A percentile compares a stretch with the other conserved stretches of the same genome.
phyloP scores from a whole-genome alignment of 2,113 vertebrate species.

The Leucopternis melanops region DNA sequence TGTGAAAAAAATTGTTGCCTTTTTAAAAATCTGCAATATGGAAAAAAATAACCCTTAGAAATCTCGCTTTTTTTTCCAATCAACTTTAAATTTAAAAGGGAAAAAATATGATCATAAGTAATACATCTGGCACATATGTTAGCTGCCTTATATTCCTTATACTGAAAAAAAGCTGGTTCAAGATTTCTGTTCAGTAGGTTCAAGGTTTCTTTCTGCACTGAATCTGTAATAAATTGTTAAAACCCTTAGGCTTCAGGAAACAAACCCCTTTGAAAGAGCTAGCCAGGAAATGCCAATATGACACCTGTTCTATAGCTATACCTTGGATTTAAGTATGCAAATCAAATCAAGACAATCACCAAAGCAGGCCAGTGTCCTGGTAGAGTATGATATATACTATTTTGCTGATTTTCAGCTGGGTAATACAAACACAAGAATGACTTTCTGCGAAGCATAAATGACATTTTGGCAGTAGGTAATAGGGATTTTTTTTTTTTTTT shows the following conservation, averaged over 20 bases:
- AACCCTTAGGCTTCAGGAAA: not conserved
- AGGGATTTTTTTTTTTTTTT: not conserved
- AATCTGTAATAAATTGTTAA: not conserved
- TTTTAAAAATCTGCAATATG: not conserved
- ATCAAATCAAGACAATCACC: not conserved
- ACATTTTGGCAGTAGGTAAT: not conserved
- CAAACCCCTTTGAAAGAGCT: not conserved
- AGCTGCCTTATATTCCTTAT: not conserved
- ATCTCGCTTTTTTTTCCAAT: not conserved
- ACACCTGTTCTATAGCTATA: not conserved
- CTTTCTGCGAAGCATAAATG: not conserved
- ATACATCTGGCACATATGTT: not conserved
- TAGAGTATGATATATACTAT: not conserved
- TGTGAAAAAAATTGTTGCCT: fast-evolving
- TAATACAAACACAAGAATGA: not conserved
- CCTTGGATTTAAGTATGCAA: not conserved
- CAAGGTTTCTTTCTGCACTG: not conserved
- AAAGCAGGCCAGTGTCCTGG: not conserved
- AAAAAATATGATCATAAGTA: not conserved
- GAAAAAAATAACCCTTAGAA: not conserved
- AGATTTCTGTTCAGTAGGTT: not conserved
- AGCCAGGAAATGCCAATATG: not conserved
- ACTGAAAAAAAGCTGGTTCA: not conserved
- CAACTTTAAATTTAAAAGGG: not conserved
- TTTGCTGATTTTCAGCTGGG: not conserved